These are phyloP conservation scores for Acanthosepion pharaonis DNA, from an alignment of 2,888 invertebrate species.

Conservation along the genomic window DNA sequence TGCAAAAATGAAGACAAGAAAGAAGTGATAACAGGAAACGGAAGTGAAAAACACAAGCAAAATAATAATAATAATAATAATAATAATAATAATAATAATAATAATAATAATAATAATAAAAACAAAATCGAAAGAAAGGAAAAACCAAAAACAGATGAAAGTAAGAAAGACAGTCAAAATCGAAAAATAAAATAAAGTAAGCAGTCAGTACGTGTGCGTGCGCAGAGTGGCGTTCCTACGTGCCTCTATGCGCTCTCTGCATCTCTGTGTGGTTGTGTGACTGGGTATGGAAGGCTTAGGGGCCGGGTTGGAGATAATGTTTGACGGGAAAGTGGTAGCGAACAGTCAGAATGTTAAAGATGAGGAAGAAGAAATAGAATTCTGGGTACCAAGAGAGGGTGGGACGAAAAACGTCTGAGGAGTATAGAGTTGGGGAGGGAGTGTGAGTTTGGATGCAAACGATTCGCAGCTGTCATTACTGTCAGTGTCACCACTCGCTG, in stretches of 20 bases:
- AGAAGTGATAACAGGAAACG: neutral
- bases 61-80: neutral
- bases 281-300: neutral
- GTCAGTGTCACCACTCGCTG: conserved; percentile 33
- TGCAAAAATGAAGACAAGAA: neutral
- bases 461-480: conserved; percentile 33
- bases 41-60: neutral
- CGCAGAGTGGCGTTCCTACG: neutral
- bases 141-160: neutral
- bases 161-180: neutral
- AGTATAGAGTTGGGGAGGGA: neutral
- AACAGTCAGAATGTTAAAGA: neutral
- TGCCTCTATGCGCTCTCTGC: neutral
- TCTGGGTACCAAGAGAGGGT: neutral
- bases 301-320: neutral
- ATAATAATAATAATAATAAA: neutral
- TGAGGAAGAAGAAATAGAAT: neutral
- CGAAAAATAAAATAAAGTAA: neutral
- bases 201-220: neutral
- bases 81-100: neutral
- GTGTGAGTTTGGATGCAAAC: conserved; percentile 3
- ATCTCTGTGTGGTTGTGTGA: neutral
- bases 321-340: neutral
- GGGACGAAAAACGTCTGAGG: neutral
- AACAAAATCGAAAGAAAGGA: neutral